These are phyloP conservation scores for Ariolimax columbianus DNA, from an alignment of 2,888 invertebrate species.

Conservation along the genomic window DNA sequence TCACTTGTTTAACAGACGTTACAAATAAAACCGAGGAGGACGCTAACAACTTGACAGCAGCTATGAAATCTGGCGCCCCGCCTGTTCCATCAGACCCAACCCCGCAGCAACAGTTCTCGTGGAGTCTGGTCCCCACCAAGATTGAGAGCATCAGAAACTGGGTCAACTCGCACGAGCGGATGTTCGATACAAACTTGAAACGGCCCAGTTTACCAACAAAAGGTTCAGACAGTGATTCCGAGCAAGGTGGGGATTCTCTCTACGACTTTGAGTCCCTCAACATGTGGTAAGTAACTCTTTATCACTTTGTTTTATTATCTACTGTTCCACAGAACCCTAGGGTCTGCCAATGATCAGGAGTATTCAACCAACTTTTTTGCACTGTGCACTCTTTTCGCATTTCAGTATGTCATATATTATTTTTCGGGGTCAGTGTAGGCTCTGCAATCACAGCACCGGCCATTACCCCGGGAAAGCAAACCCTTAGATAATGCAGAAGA, in stretches of 20 bases:
- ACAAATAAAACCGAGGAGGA: constrained; percentile 35
- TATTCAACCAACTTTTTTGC: no score
- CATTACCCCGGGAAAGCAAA: no score
- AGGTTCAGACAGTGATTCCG: constrained; percentile 89
- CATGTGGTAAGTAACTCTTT: constrained; percentile 84
- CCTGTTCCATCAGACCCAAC: constrained; percentile 8
- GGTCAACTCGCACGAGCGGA: constrained; percentile 66
- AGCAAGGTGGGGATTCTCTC: constrained; percentile 82
- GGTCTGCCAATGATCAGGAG: no score
- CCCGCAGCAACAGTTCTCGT: constrained; percentile 48
- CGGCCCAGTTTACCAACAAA: constrained; percentile 88
- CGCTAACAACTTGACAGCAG: constrained; percentile 9
- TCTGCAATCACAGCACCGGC: no score
- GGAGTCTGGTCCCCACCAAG: constrained; percentile 60
- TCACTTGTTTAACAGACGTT: constrained; percentile 25
- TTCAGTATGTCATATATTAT: no score
- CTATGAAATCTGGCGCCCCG: constrained; percentile 30
- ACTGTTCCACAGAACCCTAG: no score
- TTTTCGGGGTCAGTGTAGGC: no score
- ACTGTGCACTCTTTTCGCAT: no score
- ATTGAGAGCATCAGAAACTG: constrained; percentile 68
- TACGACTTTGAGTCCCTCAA: constrained; percentile 92
- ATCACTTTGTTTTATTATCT: neutral
- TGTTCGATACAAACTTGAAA: constrained; percentile 81
- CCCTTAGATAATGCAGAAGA: no score